Evolutionary conservation across 2,888 invertebrate species (phyloP), one percentile per base, ranked within the genome.

Genomic region (Glaucopsyche alexis): DNA sequence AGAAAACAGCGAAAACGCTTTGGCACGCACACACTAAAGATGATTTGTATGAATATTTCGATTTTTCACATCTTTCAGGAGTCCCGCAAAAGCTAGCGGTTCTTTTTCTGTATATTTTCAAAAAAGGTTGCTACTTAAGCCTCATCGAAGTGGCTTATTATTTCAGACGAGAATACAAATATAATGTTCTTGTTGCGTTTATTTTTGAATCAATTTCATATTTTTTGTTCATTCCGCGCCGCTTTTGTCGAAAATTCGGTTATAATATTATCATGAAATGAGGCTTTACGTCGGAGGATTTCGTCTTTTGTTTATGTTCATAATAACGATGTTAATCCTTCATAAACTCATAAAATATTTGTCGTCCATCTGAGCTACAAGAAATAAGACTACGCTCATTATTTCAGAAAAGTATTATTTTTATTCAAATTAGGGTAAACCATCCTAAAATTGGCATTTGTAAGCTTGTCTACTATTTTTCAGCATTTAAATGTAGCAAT

Each of bases 331-430:
- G 38, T 38, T 60, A 60, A 55, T 60, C 60, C 29, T 38, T 60
- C 60, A 60, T 38, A 60, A 60, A 29, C 6, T 38, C 60, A 60
- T 60, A 60, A 60, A 60, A 38, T 55, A 55, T 55, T 55, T 38
- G 60, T 60, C 60, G 29, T 60, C 13, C 60, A 38, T 38, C 60
- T 13, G 19, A 60, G 55, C 60, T 29, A 38, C 19, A 38, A 13
- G 13, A 13, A 60, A 38, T 38, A 60, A 29, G 60, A 29, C 29
- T 29, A 16, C 19, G 60, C 60, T 60, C 29, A 38, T 60, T 60
- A 60, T 60, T 60, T 38, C 13, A 13, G 60, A 29, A 13, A 29
- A 19, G 11, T 19, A 55, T 52, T 55, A 55, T 55, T 60, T 60
- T 60, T 60, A 14, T 60, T 60, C 5, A 14, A 60, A 60, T 29